Base-by-base conservation (phyloP, 2,888 invertebrate genomes). In the Amphipyra tragopoginis region DNA sequence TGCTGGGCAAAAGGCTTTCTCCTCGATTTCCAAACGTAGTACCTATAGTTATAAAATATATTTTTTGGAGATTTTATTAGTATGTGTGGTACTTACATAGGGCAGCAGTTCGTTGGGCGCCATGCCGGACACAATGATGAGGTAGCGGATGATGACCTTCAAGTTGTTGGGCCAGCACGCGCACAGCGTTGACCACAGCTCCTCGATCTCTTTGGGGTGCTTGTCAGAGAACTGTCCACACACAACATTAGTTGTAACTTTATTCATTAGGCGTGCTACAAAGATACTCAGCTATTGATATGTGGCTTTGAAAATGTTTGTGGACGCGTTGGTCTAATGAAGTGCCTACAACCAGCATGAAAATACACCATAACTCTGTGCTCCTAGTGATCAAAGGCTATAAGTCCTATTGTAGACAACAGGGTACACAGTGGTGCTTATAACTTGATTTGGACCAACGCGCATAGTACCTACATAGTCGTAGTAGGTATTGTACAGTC, bases 81-180 rank as follows among this genome's bases (percentile, higher is more conserved):
- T 8, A 33, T 33, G 33, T 33, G 33, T 10, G 6, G 34, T 71
- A 96, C 97, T 97, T 95, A 99, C 99, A 88, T 98, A 98, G 40
- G 98, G 97, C 48, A 99, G 95, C 3, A 99, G 95, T 87, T 98
- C 98, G 78, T 97, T 97, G 9, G 99, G 99, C n/a, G 99, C 98
- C 97, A 99, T 98, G 57, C 99, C 99, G 11, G 98, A 98, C 64
- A 99, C 97, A 80, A 99, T 99, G 82, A 99, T 97, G 72, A 99
- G 96, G 93, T 99, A 99, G 21, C 99, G 96, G 71, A 99, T 97
- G 83, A 99, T 99, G 56, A 99, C 98, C 92, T 98, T 98, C 75
- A 99, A 96, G 94, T 99, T 99, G 89, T 99, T 98, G 0, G 99
- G 98, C 98, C 99, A 99, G 83, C 98, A 98, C 42, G 98, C 97